These are phyloP conservation scores for Australoheros scitulus DNA, from an alignment of 2,113 vertebrate species.

Conservation along the genomic window DNA sequence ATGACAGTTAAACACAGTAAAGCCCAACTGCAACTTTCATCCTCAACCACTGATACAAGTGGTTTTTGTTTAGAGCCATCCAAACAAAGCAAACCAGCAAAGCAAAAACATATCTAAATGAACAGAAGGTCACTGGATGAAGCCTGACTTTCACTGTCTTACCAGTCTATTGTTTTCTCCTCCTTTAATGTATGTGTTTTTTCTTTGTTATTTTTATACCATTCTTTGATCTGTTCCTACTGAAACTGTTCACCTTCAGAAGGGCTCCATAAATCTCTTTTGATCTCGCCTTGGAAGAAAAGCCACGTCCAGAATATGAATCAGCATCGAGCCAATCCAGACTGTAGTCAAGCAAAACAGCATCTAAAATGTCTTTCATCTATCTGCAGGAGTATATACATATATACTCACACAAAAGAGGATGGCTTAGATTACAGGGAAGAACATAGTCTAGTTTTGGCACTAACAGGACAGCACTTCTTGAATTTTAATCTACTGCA, in stretches of 20 bases:
- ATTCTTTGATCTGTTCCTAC: conserved; percentile 63
- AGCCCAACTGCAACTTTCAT: conserved; percentile 5
- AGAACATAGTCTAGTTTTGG: conserved; percentile 7
- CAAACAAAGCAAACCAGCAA: background rate
- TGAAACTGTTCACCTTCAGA: conserved; percentile 65
- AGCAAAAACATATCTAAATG: background rate
- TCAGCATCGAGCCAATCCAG: conserved; percentile 43
- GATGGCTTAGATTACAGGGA: conserved; percentile 40
- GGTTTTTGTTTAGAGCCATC: background rate
- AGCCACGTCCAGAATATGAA: conserved; percentile 67
- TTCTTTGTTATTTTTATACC: conserved; percentile 6
- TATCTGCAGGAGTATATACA: conserved; percentile 11
- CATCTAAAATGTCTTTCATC: conserved; percentile 59
- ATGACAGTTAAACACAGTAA: background rate
- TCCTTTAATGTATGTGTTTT: background rate
- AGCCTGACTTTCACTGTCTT: conserved; percentile 9
- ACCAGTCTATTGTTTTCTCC: conserved; percentile 15
- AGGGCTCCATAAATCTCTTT: conserved; percentile 59
- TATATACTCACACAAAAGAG: conserved; percentile 20
- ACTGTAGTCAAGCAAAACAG: conserved; percentile 25
- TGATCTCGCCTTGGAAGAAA: conserved; percentile 58
- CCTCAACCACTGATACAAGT: background rate
- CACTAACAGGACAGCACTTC: background rate
- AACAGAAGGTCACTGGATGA: background rate
- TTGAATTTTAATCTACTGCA: conserved; percentile 50